phyloP scores from a whole-genome alignment of 1,140 invertebrate genomes.

The Melitaea cinxia region DNA sequence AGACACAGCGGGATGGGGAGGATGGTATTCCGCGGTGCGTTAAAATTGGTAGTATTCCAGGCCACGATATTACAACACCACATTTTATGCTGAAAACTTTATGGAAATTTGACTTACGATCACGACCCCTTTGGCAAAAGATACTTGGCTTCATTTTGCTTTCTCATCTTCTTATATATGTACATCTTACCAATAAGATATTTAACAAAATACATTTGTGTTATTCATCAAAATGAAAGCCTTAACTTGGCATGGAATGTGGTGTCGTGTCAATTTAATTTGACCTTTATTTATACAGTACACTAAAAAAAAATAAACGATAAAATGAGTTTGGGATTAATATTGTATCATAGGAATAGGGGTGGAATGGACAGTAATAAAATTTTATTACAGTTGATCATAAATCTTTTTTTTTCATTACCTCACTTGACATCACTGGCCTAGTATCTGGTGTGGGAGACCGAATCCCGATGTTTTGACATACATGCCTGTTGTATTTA shows the following conservation, averaged over 20 bases:
- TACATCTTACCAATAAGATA: constrained; percentile 18
- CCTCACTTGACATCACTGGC: constrained; percentile 56
- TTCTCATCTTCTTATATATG: constrained; percentile 40
- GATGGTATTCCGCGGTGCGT: constrained; percentile 57
- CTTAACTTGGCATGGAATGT: constrained; percentile 15
- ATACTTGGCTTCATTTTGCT: constrained; percentile 61
- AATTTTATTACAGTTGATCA: constrained; percentile 78
- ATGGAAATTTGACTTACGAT: constrained; percentile 66
- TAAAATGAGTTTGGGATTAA: constrained; percentile 39
- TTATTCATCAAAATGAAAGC: constrained; percentile 7
- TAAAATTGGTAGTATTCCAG: constrained; percentile 62
- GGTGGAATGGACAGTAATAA: constrained; percentile 68
- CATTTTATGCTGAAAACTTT: constrained; percentile 65
- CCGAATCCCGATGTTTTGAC: constrained; percentile 79
- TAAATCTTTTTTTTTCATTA: constrained; percentile 81
- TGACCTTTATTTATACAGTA: constrained; percentile 40
- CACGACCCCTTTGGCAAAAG: constrained; percentile 66
- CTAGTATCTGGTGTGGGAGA: constrained; percentile 50
- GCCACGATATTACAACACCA: constrained; percentile 62
- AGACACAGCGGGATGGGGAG: constrained; percentile 47
- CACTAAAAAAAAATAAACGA: constrained; percentile 45
- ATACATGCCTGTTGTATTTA: constrained; percentile 73
- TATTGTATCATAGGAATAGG: constrained; percentile 42
- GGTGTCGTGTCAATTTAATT: constrained; percentile 10
- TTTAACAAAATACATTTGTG: constrained; percentile 11